Percentiles rank a stretch among this genome's conserved stretches.
Conservation (phyloP, 2,888 invertebrate genomes). For the Cosmia pyralina region DNA sequence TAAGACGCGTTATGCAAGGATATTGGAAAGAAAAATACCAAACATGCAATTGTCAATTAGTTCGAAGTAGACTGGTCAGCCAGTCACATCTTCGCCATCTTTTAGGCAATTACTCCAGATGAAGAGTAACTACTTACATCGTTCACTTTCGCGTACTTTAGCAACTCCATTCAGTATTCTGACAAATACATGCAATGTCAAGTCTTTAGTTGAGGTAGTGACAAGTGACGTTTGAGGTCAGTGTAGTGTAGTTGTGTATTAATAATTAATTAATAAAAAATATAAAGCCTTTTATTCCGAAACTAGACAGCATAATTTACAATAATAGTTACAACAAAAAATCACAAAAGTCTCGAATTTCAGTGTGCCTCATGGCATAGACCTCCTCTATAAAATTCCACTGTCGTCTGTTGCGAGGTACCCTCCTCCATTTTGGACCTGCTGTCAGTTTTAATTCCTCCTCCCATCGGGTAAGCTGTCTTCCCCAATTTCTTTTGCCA, state of each 20-base stretch:
- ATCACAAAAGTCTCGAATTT: not conserved
- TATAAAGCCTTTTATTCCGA: not conserved
- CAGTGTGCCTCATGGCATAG: not conserved
- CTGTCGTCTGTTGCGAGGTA: not conserved
- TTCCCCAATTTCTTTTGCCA: not conserved
- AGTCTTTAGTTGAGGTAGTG: not conserved
- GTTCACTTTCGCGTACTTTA: conserved; percentile 11
- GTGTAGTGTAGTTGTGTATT: not conserved
- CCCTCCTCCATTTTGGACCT: not conserved
- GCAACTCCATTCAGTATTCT: conserved; percentile 20
- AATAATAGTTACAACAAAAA: not conserved
- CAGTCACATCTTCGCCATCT: not conserved
- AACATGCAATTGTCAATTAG: not conserved
- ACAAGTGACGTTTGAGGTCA: conserved; percentile 16
- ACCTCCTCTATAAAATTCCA: not conserved
- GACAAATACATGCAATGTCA: conserved; percentile 16
- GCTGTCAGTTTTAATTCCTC: not conserved
- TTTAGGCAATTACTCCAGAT: not conserved
- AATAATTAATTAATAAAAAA: too few species aligned
- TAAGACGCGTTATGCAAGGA: not conserved
- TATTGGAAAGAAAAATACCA: not conserved
- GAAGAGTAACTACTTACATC: conserved; percentile 4
- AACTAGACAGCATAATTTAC: not conserved
- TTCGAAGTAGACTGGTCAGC: not conserved
- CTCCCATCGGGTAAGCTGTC: not conserved